phyloP scores from a whole-genome alignment of 2,888 invertebrate genomes.

The Cantharis rustica region DNA sequence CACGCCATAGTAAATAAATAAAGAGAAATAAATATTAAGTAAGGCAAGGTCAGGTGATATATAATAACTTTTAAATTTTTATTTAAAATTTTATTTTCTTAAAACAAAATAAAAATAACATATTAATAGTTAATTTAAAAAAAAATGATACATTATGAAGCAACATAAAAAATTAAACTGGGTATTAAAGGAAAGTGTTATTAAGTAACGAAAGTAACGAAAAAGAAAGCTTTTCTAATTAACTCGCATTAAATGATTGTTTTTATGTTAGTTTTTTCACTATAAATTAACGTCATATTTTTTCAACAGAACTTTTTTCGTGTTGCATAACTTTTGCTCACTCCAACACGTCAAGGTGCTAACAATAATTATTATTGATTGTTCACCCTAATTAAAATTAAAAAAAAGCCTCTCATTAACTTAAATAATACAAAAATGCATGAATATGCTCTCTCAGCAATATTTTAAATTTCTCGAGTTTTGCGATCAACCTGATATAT shows the following conservation, averaged over 20 bases:
- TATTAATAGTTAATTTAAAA: background rate
- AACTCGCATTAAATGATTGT: background rate
- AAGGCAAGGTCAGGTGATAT: background rate
- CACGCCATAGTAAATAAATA: background rate
- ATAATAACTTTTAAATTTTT: background rate
- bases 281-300: background rate
- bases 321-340: background rate
- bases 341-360: no score
- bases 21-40: background rate
- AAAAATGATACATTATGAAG: background rate
- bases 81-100: background rate
- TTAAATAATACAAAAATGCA: no score
- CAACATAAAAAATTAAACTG: background rate
- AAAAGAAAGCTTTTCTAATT: conserved; percentile 4
- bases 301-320: background rate
- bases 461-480: no score
- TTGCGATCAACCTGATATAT: no score
- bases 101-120: background rate
- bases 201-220: conserved; percentile 1
- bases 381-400: no score
- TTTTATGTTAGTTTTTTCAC: background rate
- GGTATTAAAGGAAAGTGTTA: background rate
- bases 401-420: no score
- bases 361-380: no score
- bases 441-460: no score